Base-by-base conservation (phyloP, 1,140 invertebrate species). In the Tetramorium alpestre region DNA sequence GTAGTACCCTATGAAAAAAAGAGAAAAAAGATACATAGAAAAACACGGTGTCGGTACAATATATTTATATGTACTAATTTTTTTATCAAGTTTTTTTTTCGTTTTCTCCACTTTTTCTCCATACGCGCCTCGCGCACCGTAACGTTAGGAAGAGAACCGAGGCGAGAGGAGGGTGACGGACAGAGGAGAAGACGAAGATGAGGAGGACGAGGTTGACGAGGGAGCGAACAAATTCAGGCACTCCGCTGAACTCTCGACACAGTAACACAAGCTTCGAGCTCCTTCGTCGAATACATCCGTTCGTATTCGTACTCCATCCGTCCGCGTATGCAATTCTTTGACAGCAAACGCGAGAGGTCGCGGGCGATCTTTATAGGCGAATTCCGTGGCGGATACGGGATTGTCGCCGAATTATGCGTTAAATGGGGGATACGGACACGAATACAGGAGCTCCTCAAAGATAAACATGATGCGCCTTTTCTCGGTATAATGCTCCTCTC, bases 61-160 rank as follows among this genome's bases (percentile, higher is more conserved):
- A 85, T 88, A 90, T 89, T 70, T 91, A 60, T 89, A 89, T 87
- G 77, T 77, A 85, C 18, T 90, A 84, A 86, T 56, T 90, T 90
- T 87, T 85, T 89, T 89, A 90, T 92, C 89, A 90, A 87, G 85
- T 87, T 85, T 87, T 92, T 82, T 86, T 92, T 67, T 87, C 60
- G 47, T 86, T 91, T 90, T 86, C 62, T 80, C 60, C 33, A 28
- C 49, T 86, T 60, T 33, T 72, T 73, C 78, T 64, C 56, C 64
- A 64, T 78, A 88, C 67, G 78, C 78, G 58, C 13, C 41, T 64
- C 62, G 82, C 25, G 70, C 60, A 67, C 86, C 80, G 72, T 84
- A 41, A 82, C 25, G 13, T 81, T 47, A 72, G 85, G 76, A 86
- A 81, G 65, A 80, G 64, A 86, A 84, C 22, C n/a, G 54, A 82